Evolutionary conservation across 2,797 vertebrate genomes (phyloP).

Genomic region (Gila robusta): DNA sequence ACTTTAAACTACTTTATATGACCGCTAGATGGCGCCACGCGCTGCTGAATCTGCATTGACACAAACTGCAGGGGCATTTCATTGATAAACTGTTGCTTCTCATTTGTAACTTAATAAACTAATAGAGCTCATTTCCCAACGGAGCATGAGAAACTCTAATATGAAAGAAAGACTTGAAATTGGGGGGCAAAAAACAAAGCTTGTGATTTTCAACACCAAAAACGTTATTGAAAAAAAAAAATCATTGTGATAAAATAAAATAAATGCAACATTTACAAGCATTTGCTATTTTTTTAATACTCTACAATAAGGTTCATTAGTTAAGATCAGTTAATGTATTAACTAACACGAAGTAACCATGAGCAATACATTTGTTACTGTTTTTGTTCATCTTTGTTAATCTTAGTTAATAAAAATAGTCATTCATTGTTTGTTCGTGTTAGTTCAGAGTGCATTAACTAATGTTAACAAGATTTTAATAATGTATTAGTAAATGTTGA

Average conservation of each 20-base stretch:
- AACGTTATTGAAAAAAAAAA: neutral
- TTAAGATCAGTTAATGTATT: too few species aligned
- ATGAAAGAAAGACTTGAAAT: neutral
- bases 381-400: too few species aligned
- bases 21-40: slow-evolving; percentile 69
- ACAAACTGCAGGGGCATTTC: too few species aligned
- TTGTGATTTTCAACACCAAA: neutral
- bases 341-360: too few species aligned
- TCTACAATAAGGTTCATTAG: too few species aligned
- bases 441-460: too few species aligned
- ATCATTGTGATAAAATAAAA: neutral
- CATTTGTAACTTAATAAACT: neutral
- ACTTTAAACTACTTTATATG: neutral
- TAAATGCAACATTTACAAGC: neutral
- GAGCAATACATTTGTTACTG: too few species aligned
- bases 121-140: neutral
- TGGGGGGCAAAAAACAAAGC: too few species aligned
- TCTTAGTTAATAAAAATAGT: too few species aligned
- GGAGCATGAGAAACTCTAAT: neutral
- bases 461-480: too few species aligned
- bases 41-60: slow-evolving; percentile 20
- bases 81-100: neutral
- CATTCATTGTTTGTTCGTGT: too few species aligned
- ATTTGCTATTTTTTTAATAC: neutral
- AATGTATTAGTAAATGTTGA: too few species aligned